Base-by-base conservation (phyloP, 1,140 invertebrate genomes). In the Drosophila bocki region DNA sequence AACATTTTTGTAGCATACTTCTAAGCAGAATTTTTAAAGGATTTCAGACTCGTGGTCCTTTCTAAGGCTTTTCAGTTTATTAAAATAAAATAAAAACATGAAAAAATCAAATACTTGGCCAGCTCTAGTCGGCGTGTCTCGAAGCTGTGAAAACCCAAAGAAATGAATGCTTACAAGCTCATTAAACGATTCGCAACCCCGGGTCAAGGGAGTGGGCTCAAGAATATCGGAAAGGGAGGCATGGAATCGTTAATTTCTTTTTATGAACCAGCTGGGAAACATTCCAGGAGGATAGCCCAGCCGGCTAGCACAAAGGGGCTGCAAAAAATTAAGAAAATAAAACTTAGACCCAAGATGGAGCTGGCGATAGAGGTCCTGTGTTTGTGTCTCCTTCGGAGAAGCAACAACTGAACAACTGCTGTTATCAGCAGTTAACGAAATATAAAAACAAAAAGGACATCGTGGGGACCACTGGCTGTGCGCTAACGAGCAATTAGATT, bases 261-360 rank as follows among this genome's bases (percentile, higher is more conserved):
- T 92, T 92, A 92, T 92, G 92, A 92, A 92, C 91, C 91, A 86
- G 91, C 87, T 91, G 91, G 91, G 91, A 92, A 92, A 87, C 91
- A 91, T 92, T 92, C 82, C 58, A 42, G 47, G 59, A 61, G 44
- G 61, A 39, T 22, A 15, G 51, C 26, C 26, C 2, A 22, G 22
- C 26, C 33, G 33, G 44, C 33, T 39, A 51, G 44, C 42, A 57
- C 22, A 50, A 42, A 69, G 44, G 42, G 50, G 51, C 60, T 26
- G 32, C 17, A 56, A 60, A 63, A 67, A 82, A 88, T 88, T 88
- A 88, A 81, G 84, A 88, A 81, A 90, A 88, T 81, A 88, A 78
- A 88, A 88, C 70, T 79, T 78, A 62, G 68, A 72, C 75, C 26
- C 63, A 45, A 85, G 85, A 88, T 82, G 84, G 37, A 57, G 61